Conservation (phyloP, 1,140 invertebrate species). For the Drosophila yakuba region DNA sequence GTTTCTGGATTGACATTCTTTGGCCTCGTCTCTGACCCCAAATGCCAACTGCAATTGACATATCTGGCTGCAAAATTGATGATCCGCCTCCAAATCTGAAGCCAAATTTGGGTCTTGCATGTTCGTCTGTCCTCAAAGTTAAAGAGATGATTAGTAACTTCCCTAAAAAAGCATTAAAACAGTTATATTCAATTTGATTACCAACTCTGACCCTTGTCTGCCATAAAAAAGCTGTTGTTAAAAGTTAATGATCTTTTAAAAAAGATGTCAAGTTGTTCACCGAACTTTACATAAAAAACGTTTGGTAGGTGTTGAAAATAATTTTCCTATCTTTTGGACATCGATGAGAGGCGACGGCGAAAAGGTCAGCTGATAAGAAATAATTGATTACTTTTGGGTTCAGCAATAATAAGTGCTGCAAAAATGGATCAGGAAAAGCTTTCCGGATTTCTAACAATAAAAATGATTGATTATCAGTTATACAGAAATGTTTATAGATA, state of each 20-base stretch:
- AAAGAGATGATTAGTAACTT: slow-evolving; percentile 26
- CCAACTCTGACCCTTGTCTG: slow-evolving; percentile 17
- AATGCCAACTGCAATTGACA: slow-evolving; percentile 75
- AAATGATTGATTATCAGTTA: no score
- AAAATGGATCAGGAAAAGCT: no score
- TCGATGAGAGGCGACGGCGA: slow-evolving; percentile 1
- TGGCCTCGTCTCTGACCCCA: slow-evolving; percentile 59
- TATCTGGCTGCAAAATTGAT: slow-evolving; percentile 70
- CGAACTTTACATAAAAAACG: slow-evolving; percentile 23
- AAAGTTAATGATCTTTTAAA: slow-evolving; percentile 45
- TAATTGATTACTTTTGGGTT: slow-evolving; percentile 30
- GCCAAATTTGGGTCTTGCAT: slow-evolving; percentile 18
- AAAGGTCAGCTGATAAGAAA: not conserved
- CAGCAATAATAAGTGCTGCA: not conserved
- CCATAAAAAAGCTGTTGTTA: not conserved
- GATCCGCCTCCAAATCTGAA: slow-evolving; percentile 45
- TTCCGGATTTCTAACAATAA: no score
- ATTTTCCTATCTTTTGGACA: no score
- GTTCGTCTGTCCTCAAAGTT: slow-evolving; percentile 33
- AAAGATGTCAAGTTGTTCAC: slow-evolving; percentile 46
- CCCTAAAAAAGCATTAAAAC: slow-evolving; percentile 18
- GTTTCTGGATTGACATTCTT: slow-evolving; percentile 47
- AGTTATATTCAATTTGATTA: slow-evolving; percentile 28
- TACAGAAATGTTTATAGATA: not conserved
- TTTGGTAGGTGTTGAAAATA: not conserved